Base-by-base conservation (phyloP, 2,113 vertebrate genomes). In the Pantherophis guttatus region DNA sequence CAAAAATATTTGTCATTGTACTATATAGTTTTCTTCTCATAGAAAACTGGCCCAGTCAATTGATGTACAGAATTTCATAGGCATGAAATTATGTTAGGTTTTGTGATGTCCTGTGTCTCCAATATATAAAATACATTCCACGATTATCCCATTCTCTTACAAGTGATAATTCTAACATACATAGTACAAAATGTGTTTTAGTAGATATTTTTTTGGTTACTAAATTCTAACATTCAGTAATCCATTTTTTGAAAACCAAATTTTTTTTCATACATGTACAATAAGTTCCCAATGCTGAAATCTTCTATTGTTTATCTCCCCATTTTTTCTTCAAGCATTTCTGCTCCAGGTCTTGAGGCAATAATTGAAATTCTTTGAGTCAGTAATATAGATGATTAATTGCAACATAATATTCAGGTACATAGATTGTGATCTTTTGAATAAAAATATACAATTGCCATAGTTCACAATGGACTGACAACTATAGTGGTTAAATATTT, bases 191-290 rank as follows among this genome's bases (percentile, higher is more conserved):
- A 94, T 8, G 0, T 96, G 92, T 92, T 21, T 90, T 94, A 91
- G 92, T 90, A 96, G 91, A 57, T 55, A 58, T 88, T 87, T 75
- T 94, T 94, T 96, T 95, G 7, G n/a, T 96, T 93, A 86, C 52
- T 96, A 95, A 91, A 54, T 15, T 91, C 58, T 95, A 96, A 93
- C 95, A 93, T 86, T 91, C 94, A 93, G 75, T 55, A 53, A 39
- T 75, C 58, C 86, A 94, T 93, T 89, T 94, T 92, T 62, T 54
- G 90, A 91, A 95, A 90, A 55, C 50, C 91, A 91, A 92, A 94
- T 88, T 94, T 92, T 59, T 59, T 94, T 94, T 96, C 50, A 94
- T 96, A 19, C 65, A 75, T 33, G n/a, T 75, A 75, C 12, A 75
- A 33, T 75, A 75, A 75, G 33, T 39, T 39, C 70, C 70, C 70